Conservation (phyloP, 1,140 invertebrate genomes). For the Rhynchophorus ferrugineus region DNA sequence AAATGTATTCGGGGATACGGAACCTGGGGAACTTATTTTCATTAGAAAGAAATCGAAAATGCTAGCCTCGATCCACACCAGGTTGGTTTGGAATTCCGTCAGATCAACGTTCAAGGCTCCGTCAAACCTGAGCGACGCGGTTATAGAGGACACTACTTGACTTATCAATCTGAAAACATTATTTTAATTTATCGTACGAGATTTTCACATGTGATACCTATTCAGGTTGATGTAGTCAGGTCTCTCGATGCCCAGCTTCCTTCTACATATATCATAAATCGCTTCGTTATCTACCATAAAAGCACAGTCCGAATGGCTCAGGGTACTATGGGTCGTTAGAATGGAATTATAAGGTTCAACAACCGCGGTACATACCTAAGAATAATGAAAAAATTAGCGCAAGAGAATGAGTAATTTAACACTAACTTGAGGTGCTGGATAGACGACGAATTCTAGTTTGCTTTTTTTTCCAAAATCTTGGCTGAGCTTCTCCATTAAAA, state of each 20-base stretch:
- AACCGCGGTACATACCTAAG: slow-evolving; percentile 49
- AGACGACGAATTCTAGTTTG: slow-evolving; percentile 70
- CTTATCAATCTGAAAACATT: slow-evolving; percentile 45
- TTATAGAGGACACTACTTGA: slow-evolving; percentile 69
- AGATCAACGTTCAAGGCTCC: slow-evolving; percentile 71
- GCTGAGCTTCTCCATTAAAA: slow-evolving; percentile 69
- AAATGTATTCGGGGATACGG: slow-evolving; percentile 64
- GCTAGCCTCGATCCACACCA: slow-evolving; percentile 28
- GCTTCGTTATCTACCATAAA: slow-evolving; percentile 64
- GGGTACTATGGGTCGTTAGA: slow-evolving; percentile 53
- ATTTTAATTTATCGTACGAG: background rate
- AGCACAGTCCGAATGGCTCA: slow-evolving; percentile 55
- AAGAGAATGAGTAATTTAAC: background rate
- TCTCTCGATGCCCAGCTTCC: slow-evolving; percentile 55
- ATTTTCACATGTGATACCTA: slow-evolving; percentile 11
- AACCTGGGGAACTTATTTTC: slow-evolving; percentile 34
- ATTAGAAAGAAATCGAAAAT: background rate
- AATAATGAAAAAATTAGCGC: background rate
- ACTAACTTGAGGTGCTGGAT: slow-evolving; percentile 78
- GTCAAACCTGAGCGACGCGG: slow-evolving; percentile 67
- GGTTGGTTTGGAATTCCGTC: slow-evolving; percentile 69
- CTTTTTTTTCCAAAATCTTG: slow-evolving; percentile 70
- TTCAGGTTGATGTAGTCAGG: slow-evolving; percentile 58
- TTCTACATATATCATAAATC: slow-evolving; percentile 62
- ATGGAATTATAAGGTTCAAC: slow-evolving; percentile 66